These are phyloP conservation scores for Cherax destructor DNA, from an alignment of 1,140 invertebrate species.

Conservation along the genomic window DNA sequence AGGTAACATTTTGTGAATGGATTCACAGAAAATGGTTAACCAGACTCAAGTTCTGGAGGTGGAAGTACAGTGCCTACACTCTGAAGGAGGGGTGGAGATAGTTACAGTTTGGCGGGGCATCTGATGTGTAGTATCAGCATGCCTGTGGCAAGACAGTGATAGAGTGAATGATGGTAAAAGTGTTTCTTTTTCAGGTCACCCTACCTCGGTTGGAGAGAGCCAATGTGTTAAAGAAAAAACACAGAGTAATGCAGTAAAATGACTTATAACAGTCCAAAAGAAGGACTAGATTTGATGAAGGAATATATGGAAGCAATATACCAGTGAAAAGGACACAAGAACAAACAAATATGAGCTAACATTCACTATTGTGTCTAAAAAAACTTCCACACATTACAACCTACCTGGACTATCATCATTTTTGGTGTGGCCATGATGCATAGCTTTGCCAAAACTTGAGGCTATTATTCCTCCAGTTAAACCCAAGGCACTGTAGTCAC, in stretches of 20 bases:
- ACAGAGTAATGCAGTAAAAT: not conserved
- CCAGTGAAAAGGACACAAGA: not conserved
- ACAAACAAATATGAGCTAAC: not conserved
- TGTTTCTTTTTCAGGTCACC: too few species aligned
- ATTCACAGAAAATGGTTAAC: too few species aligned
- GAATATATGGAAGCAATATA: not conserved
- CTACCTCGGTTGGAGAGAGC: too few species aligned
- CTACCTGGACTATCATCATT: constrained; percentile 64
- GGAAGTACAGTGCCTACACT: too few species aligned
- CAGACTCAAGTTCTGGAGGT: too few species aligned
- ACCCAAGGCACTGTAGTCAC: constrained; percentile 77
- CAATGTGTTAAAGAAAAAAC: too few species aligned
- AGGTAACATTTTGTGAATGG: too few species aligned
- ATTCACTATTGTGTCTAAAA: not conserved
- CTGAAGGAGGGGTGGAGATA: too few species aligned
- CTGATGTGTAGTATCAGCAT: too few species aligned
- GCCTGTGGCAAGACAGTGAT: too few species aligned
- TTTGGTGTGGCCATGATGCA: constrained; percentile 72
- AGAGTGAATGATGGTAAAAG: too few species aligned
- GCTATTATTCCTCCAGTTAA: constrained; percentile 84
- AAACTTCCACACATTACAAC: not conserved
- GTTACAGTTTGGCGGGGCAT: too few species aligned
- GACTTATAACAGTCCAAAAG: not conserved
- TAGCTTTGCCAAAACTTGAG: constrained; percentile 85
- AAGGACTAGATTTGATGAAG: not conserved